These are phyloP conservation scores for Circaetus cinerascens DNA, from an alignment of 2,113 vertebrate genomes.

Conservation along the genomic window DNA sequence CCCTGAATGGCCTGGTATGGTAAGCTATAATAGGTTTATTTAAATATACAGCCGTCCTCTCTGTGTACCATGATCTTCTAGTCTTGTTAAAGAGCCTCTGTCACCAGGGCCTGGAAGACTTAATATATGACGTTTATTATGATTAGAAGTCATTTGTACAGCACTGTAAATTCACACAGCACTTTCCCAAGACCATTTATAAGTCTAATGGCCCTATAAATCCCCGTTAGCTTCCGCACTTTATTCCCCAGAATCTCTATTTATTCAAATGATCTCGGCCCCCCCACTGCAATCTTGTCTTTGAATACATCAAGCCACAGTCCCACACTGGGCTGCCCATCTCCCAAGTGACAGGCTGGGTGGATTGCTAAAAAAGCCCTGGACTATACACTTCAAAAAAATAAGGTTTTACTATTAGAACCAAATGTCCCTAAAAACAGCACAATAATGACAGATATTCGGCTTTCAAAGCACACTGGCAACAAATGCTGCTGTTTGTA, in stretches of 20 bases:
- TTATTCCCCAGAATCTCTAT: constrained; percentile 43
- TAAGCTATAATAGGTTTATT: constrained; percentile 41
- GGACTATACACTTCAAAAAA: neutral
- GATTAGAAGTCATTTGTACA: constrained; percentile 71
- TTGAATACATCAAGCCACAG: neutral
- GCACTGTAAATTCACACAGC: constrained; percentile 68
- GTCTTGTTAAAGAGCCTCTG: constrained; percentile 64
- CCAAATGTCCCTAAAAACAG: neutral
- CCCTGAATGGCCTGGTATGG: constrained; percentile 19
- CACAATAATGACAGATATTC: neutral
- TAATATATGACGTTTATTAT: constrained; percentile 67
- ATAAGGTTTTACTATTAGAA: neutral
- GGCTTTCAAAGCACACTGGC: neutral
- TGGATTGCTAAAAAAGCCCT: neutral
- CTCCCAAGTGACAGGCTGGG: neutral
- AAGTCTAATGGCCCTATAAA: constrained; percentile 68
- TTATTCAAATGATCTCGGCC: neutral
- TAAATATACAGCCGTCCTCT: constrained; percentile 64
- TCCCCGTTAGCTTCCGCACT: constrained; percentile 55
- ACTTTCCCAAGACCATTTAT: constrained; percentile 65
- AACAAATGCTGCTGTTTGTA: neutral
- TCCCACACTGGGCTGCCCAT: neutral
- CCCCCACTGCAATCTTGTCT: neutral
- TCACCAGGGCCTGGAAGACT: constrained; percentile 59
- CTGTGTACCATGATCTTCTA: constrained; percentile 48